Evolutionary conservation across 2,888 invertebrate species (phyloP).

Genomic region (Amphipoea oculea): DNA sequence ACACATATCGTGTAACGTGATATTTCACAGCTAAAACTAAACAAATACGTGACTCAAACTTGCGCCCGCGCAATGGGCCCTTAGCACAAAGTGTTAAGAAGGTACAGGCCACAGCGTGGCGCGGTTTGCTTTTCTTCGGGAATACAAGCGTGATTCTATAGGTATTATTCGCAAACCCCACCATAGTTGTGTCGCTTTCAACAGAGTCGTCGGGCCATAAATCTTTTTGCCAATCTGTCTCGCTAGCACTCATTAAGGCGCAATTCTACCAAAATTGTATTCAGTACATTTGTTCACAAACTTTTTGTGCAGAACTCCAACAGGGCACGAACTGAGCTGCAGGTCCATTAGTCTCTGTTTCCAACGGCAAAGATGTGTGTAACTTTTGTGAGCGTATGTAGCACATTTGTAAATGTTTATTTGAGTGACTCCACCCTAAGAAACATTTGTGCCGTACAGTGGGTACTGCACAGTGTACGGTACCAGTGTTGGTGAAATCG

Average conservation of each 20-base stretch:
- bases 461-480: too few relatives aligned
- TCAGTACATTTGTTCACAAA: background rate
- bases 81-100: background rate
- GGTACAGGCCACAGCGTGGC: background rate
- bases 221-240: background rate
- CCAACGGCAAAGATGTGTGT: background rate
- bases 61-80: background rate
- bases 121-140: background rate
- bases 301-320: background rate
- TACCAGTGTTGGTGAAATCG: too few relatives aligned
- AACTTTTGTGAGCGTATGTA: too few relatives aligned
- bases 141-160: background rate
- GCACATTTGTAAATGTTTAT: too few relatives aligned
- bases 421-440: too few relatives aligned
- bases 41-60: background rate
- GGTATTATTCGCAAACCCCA: background rate
- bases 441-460: too few relatives aligned
- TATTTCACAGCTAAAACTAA: background rate
- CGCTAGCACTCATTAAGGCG: background rate
- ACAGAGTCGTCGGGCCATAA: background rate
- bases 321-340: background rate
- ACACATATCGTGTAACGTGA: background rate
- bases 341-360: background rate
- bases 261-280: background rate
- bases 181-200: background rate